Base-by-base conservation (phyloP, 1,140 invertebrate genomes). In the Papilio helenus region DNA sequence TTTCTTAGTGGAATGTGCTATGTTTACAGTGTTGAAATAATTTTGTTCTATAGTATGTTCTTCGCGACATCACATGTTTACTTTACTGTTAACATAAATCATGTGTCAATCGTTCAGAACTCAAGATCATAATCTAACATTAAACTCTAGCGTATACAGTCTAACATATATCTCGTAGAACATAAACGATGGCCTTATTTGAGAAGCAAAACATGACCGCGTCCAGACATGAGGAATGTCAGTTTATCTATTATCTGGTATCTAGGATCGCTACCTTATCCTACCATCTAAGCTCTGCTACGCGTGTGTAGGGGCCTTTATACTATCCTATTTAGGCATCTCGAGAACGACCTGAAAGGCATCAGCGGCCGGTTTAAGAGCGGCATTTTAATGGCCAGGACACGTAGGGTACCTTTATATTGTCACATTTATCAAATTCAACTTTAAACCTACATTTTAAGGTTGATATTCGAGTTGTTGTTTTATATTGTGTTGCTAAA, bases 361-460 rank as follows among this genome's bases (percentile, higher is more conserved):
- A 76, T 76, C 49, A 18, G 18, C 51, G 51, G 74, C 34, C 74
- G 72, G 72, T 74, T 74, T 76, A 20, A 39, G 46, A 58, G 23
- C 34, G 80, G 76, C 39, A 81, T 81, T 81, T 81, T 72, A 78
- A 81, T 72, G 76, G 65, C 26, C 51, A 34, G 26, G 29, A 76
- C 74, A 39, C 49, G 72, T 74, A 74, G 20, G 10, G 46, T 20
- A n/a, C n/a, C n/a, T 65, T 65, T 65, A 26, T 68, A 16, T 18
- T 26, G 29, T 74, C 12, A 23, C 5, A 16, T 12, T 14, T 51
- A 5, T 20, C 0, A 74, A 12, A 74, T 51, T 74, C 20, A 51
- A 74, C 72, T 74, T 74, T 49, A 74, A 20, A 12, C 1, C 20
- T 16, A 20, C 5, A 3, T 16, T 9, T 20, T 74, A 74, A 51